Conservation (phyloP, 2,888 invertebrate species). For the Pimpla rufipes region DNA sequence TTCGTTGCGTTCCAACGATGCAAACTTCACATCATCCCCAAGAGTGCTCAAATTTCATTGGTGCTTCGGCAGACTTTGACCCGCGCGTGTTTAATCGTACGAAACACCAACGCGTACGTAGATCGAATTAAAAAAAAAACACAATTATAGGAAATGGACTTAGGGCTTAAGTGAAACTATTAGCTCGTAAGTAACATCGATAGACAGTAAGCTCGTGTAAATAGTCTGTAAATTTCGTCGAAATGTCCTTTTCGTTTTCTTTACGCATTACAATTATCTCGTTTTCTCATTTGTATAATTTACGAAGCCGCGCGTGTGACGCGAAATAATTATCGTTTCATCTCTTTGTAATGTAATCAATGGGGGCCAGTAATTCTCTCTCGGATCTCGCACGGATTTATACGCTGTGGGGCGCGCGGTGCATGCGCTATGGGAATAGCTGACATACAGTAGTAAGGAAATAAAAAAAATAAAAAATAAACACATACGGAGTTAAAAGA, state of each 20-base stretch:
- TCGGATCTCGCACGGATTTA: slow-evolving; percentile 85
- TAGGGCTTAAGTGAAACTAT: slow-evolving; percentile 70
- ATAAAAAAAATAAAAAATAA: slow-evolving; percentile 31
- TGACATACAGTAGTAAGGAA: slow-evolving; percentile 17
- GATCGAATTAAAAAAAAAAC: slow-evolving; percentile 61
- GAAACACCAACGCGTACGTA: slow-evolving; percentile 58
- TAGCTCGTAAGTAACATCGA: slow-evolving; percentile 69
- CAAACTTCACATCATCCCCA: too few species aligned
- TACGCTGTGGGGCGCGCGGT: slow-evolving; percentile 80
- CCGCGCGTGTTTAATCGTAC: slow-evolving; percentile 42
- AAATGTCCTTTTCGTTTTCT: slow-evolving; percentile 55
- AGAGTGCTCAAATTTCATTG: slow-evolving; percentile 76
- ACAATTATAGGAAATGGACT: slow-evolving; percentile 49
- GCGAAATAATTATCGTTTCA: slow-evolving; percentile 67
- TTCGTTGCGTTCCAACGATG: too few species aligned
- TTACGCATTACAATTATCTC: slow-evolving; percentile 13
- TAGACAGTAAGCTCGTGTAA: slow-evolving; percentile 68
- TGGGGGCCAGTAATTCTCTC: slow-evolving; percentile 85
- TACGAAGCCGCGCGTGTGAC: slow-evolving; percentile 47
- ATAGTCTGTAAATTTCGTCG: slow-evolving; percentile 71
- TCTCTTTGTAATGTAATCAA: slow-evolving; percentile 77
- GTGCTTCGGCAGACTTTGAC: slow-evolving; percentile 76
- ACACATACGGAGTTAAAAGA: slow-evolving; percentile 39
- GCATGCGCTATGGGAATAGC: slow-evolving; percentile 52
- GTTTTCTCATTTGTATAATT: slow-evolving; percentile 47